A percentile compares a stretch with the other conserved stretches of the same genome.
Conservation (phyloP, 2,113 vertebrate genomes). For the Syngnathus typhle region DNA sequence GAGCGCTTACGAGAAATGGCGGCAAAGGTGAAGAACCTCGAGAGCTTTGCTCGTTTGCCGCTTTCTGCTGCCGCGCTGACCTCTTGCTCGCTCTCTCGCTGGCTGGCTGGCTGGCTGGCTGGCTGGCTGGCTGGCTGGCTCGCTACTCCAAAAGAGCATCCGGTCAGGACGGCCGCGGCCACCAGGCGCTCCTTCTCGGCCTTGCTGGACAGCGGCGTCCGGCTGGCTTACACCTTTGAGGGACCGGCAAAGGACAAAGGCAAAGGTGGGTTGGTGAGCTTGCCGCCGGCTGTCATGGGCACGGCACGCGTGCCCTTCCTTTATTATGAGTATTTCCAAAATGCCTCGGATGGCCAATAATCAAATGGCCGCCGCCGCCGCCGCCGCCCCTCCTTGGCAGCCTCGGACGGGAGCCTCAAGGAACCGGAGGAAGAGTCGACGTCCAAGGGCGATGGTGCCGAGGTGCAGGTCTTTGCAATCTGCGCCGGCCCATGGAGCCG, state of each 20-base stretch:
- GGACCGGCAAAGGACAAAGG: constrained; percentile 68
- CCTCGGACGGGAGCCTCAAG: constrained; percentile 15
- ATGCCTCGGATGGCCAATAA: too few relatives aligned
- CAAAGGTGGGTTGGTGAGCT: constrained; percentile 58
- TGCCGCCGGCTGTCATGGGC: too few relatives aligned
- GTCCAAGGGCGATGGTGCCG: background rate
- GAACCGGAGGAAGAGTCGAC: constrained; percentile 23
- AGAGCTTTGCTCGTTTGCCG: background rate
- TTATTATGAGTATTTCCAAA: too few relatives aligned
- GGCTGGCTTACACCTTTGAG: constrained; percentile 81
- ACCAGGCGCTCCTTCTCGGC: constrained; percentile 83
- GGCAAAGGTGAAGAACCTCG: constrained; percentile 17
- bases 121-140: too few relatives aligned
- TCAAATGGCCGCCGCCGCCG: too few relatives aligned
- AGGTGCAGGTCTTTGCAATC: constrained; percentile 35
- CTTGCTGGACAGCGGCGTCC: constrained; percentile 79
- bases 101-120: too few relatives aligned
- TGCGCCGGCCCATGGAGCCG: too few relatives aligned
- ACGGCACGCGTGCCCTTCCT: too few relatives aligned
- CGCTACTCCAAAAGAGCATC: background rate
- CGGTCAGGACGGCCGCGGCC: constrained; percentile 39
- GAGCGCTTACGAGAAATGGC: background rate
- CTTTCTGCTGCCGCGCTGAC: too few relatives aligned
- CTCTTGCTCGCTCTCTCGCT: too few relatives aligned
- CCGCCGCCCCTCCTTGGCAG: background rate